Base-by-base conservation (phyloP, 1,140 invertebrate genomes). In the Alviniconcha marisindica region DNA sequence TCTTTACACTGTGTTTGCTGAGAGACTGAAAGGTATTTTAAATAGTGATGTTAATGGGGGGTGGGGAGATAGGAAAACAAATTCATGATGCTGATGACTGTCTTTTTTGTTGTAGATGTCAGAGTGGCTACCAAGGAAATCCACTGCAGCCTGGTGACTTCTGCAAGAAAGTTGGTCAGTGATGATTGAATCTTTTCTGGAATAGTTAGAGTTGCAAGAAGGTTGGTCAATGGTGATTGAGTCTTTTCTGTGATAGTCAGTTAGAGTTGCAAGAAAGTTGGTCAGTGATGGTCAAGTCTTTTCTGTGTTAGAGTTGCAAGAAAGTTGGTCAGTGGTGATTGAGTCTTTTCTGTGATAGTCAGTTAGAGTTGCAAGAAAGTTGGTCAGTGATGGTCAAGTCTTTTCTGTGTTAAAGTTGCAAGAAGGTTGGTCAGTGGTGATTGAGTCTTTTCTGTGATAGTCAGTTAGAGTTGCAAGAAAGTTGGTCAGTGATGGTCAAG, bases 51-150 rank as follows among this genome's bases (percentile, higher is more conserved):
- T n/a, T n/a, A n/a, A n/a, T n/a, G n/a, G n/a, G n/a, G n/a, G n/a
- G n/a, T n/a, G n/a, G n/a, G n/a, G n/a, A n/a, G n/a, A n/a, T n/a
- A n/a, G n/a, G n/a, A n/a, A n/a, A n/a, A n/a, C n/a, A n/a, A n/a
- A 10, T 66, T 24, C 15, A 28, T 28, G 10, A 1, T 66, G 31
- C 10, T 28, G 28, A 14, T 66, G 60, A 66, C 10, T 66, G 60
- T 66, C 10, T 18, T 10, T 24, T 31, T 38, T 18, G 21, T 40
- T 87, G 54, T 78, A 92, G 91, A n/a, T 92, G 91, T 88, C 74
- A 85, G 5, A 82, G 86, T 84, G 91, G 91, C 14, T 92, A 90
- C 83, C 74, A 84, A 48, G 91, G 91, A 14, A 91, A 92, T 74
- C 91, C 91, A 51, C 71, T 87, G 21, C 80, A 86, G 38, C 89